A percentile compares a stretch with the other conserved stretches of the same genome.
These are phyloP conservation scores for Neolamprologus falcicula DNA, from an alignment of 2,113 vertebrate genomes.

Conservation along the genomic window DNA sequence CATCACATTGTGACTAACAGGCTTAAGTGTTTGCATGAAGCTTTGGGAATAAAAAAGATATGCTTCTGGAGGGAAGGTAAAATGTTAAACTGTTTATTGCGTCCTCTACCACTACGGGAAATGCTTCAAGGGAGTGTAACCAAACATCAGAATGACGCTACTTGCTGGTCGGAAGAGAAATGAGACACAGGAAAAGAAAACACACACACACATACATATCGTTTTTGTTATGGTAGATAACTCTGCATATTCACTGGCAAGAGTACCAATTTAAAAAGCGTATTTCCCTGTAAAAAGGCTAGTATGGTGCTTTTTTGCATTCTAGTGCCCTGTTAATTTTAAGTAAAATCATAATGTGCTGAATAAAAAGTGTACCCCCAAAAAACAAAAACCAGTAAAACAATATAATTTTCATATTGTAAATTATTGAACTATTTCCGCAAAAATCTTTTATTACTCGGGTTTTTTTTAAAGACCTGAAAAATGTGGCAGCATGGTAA, in stretches of 20 bases:
- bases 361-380: background rate
- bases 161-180: background rate
- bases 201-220: background rate
- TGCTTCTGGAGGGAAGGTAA: background rate
- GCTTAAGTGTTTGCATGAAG: background rate
- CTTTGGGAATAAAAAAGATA: background rate
- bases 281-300: background rate
- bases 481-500: background rate
- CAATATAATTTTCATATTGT: background rate
- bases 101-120: background rate
- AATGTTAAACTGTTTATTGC: background rate
- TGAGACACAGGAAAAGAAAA: background rate
- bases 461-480: background rate
- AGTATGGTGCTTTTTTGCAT: background rate
- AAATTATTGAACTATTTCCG: background rate
- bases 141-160: background rate
- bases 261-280: background rate
- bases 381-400: background rate
- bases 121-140: background rate
- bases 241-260: background rate
- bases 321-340: background rate
- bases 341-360: background rate
- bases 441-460: background rate
- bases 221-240: background rate
- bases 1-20: conserved; percentile 18